Percentiles rank a stretch among this genome's conserved stretches.
Conservation (phyloP, 2,797 vertebrate genomes). For the Acanthopagrus latus region DNA sequence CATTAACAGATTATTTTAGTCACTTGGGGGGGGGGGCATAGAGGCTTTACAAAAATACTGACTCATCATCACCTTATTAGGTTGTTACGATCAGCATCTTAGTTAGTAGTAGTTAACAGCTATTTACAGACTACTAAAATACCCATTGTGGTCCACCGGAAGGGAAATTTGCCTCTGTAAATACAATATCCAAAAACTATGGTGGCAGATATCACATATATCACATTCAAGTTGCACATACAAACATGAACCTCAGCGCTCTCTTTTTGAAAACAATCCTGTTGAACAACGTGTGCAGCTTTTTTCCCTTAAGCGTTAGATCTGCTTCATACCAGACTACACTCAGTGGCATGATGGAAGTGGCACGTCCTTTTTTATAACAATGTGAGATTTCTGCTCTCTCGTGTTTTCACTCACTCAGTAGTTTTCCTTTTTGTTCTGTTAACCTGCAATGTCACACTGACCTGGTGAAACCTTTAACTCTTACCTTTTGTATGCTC, state of each 20-base stretch:
- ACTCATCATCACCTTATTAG: neutral
- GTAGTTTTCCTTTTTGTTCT: conserved; percentile 43
- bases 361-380: conserved; percentile 53
- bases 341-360: conserved; percentile 37
- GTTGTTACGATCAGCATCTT: neutral
- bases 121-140: too few species aligned
- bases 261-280: neutral
- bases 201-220: too few species aligned
- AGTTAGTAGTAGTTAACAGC: too few species aligned
- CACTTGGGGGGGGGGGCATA: neutral
- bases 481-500: conserved; percentile 66
- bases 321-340: conserved; percentile 37
- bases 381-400: conserved; percentile 29
- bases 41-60: neutral
- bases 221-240: too few species aligned
- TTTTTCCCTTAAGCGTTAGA: neutral
- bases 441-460: conserved; percentile 62
- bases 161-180: too few species aligned
- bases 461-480: conserved; percentile 58
- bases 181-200: too few species aligned
- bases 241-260: too few species aligned
- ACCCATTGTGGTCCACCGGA: too few species aligned
- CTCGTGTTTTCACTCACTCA: conserved; percentile 33
- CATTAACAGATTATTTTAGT: neutral
- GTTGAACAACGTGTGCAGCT: neutral